A percentile compares a stretch with the other conserved stretches of the same genome.
Evolutionary conservation across 2,113 vertebrate species (phyloP).

Genomic region (Sterna hirundo): DNA sequence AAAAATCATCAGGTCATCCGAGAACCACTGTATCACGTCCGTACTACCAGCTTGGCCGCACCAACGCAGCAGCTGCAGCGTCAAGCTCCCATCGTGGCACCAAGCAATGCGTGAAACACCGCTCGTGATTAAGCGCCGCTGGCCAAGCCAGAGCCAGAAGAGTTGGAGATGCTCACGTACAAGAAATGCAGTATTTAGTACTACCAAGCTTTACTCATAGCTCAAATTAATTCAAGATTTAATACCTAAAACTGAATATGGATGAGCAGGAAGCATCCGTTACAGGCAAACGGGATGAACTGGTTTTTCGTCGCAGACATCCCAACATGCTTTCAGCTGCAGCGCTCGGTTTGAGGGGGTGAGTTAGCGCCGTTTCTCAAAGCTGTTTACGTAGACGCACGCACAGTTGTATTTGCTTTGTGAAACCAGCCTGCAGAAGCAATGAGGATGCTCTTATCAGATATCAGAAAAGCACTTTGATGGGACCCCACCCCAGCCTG

Average conservation of each 20-base stretch:
- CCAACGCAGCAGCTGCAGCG: fast-evolving
- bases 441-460: background rate
- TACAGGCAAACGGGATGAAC: background rate
- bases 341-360: background rate
- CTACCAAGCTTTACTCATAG: background rate
- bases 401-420: background rate
- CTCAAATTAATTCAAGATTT: background rate
- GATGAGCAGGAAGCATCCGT: background rate
- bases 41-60: background rate
- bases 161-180: background rate
- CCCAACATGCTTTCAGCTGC: background rate
- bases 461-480: background rate
- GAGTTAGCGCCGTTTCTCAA: background rate
- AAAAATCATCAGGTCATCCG: background rate
- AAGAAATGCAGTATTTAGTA: background rate
- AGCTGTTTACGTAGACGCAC: background rate
- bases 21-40: background rate
- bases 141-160: background rate
- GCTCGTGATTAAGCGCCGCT: fast-evolving
- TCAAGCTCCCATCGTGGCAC: background rate
- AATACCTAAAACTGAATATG: background rate
- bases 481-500: background rate
- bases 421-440: background rate
- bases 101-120: background rate
- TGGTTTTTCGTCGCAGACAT: background rate